A percentile compares a stretch with the other conserved stretches of the same genome.
Conservation (phyloP, 2,888 invertebrate species). For the Netelia melanura region DNA sequence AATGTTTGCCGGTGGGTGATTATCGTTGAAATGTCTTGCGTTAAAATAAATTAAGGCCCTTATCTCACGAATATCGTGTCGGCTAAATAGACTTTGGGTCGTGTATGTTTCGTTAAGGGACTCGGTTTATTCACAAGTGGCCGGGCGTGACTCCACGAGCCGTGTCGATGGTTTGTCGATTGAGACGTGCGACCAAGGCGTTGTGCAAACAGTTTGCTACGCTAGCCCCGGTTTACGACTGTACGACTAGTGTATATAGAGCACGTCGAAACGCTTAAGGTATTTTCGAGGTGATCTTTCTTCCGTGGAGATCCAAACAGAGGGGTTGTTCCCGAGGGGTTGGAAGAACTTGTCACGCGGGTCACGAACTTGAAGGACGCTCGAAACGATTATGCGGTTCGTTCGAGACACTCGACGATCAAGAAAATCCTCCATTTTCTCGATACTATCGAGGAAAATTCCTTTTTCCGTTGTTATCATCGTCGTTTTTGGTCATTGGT, state of each 20-base stretch:
- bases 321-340: conserved; percentile 62
- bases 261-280: conserved; percentile 23
- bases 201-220: conserved; percentile 19
- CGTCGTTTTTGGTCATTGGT: no score
- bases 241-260: conserved; percentile 22
- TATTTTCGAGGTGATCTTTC: conserved; percentile 58
- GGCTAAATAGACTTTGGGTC: background rate
- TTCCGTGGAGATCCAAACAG: conserved; percentile 30
- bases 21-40: no score
- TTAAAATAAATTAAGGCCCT: background rate
- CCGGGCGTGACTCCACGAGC: background rate
- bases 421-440: conserved; percentile 60
- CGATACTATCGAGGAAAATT: conserved; percentile 31
- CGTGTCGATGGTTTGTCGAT: conserved; percentile 18
- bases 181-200: background rate
- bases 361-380: conserved; percentile 59
- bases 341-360: conserved; percentile 61
- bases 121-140: background rate
- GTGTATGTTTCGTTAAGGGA: background rate
- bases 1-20: no score
- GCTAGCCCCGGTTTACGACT: conserved; percentile 10
- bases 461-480: no score
- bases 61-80: background rate
- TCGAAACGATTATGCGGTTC: conserved; percentile 73
- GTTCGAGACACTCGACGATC: background rate